Base-by-base conservation (phyloP, 2,113 vertebrate species). In the Glaucomys volans region DNA sequence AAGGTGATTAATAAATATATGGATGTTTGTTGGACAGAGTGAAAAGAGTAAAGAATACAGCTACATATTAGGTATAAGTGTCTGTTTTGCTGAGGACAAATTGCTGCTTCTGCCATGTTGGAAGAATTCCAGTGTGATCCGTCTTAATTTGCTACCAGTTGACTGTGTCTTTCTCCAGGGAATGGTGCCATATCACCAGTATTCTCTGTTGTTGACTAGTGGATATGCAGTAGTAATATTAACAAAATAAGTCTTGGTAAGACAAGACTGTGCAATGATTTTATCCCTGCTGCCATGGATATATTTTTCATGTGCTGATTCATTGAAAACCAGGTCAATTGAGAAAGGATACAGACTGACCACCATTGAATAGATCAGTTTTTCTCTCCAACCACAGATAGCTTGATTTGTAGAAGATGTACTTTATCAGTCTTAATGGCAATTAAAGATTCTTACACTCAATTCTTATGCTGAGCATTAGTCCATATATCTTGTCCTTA, bases 1-100 rank as follows among this genome's bases (percentile, higher is more conserved):
- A 95, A n/a, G 40, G n/a, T 37, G 76, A 71, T 96, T 90, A 72
- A 87, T 79, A 95, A 95, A 80, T 84, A 64, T 84, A 50, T 17
- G 7, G 72, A 75, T 86, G 37, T 24, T 87, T 35, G 7, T 42
- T 57, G 88, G 74, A 74, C 1, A 3, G 72, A 91, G 59, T 85
- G 59, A 74, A 80, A 37, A 67, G 35, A 92, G 42, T 37, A 90
- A 35, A 85, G 44, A 42, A 50, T 79, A 6, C 17, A 91, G 50
- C 66, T 88, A 67, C 50, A 66, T 44, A 59, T 93, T 91, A 91
- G 57, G 80, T 37, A 18, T 81, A 89, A 91, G 66, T 82, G 26
- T 97, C 52, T 86, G 0, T 89, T 88, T 93, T 85, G n/a, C 74
- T 96, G 17, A 67, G 62, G 50, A 96, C 12, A 91, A 95, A 77